Evolutionary conservation across 2,113 vertebrate species (phyloP).

Genomic region (Prochilodus magdalenae): DNA sequence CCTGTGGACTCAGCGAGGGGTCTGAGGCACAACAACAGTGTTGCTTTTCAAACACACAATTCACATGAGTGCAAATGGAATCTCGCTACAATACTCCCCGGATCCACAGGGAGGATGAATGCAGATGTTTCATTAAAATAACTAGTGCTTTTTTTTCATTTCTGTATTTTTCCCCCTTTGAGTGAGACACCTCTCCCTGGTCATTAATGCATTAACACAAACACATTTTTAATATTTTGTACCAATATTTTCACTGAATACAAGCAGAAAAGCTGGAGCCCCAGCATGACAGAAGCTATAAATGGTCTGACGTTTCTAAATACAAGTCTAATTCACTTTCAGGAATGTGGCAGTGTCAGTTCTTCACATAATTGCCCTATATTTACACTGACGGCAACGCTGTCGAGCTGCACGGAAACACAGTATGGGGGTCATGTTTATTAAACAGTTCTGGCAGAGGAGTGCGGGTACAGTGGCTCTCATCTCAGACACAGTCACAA

Average conservation of each 20-base stretch:
- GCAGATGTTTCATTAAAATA: conserved; percentile 18
- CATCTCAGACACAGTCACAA: neutral
- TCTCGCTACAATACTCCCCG: neutral
- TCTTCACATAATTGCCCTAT: neutral
- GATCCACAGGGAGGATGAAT: neutral
- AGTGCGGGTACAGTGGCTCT: neutral
- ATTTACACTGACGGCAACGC: neutral
- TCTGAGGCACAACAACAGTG: conserved; percentile 4
- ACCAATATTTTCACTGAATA: neutral
- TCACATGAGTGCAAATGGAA: neutral
- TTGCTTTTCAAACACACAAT: conserved; percentile 19
- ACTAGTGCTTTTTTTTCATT: neutral
- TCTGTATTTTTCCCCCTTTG: neutral
- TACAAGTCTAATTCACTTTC: neutral
- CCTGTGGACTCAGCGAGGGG: conserved; percentile 4
- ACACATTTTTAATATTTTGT: neutral
- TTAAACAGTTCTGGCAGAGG: neutral
- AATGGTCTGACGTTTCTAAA: neutral
- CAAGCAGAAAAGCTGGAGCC: neutral
- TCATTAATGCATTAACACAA: conserved; percentile 5
- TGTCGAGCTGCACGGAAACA: neutral
- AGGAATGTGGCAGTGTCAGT: neutral
- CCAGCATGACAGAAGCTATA: neutral
- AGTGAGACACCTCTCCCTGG: neutral
- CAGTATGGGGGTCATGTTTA: neutral